Conservation (phyloP, 2,797 vertebrate genomes). For the Sebastes minor region DNA sequence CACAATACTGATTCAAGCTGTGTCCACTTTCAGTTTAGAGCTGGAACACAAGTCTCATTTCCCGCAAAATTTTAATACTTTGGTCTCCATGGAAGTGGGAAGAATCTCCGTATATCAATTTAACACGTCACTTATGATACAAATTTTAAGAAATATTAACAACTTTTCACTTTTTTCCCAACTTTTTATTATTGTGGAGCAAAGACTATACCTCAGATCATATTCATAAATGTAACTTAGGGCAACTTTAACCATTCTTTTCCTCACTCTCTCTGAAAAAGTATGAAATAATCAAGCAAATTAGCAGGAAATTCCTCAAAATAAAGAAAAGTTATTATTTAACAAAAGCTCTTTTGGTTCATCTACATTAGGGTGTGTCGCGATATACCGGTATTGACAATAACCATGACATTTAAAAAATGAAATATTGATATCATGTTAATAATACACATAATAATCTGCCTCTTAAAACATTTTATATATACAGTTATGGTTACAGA, state of each 20-base stretch:
- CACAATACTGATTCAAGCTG: conserved; percentile 47
- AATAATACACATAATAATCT: too few relatives aligned
- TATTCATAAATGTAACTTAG: background rate
- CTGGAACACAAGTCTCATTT: background rate
- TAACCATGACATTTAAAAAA: too few relatives aligned
- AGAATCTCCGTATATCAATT: background rate
- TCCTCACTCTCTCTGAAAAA: background rate
- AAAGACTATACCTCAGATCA: background rate
- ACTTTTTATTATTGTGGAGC: background rate
- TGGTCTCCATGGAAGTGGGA: background rate
- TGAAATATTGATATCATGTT: too few relatives aligned
- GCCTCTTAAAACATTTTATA: too few relatives aligned
- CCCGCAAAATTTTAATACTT: too few relatives aligned
- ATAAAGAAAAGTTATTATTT: background rate
- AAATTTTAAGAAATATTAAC: background rate
- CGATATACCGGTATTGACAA: too few relatives aligned
- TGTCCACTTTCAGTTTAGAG: conserved; percentile 26
- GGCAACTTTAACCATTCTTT: background rate
- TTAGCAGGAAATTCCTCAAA: background rate
- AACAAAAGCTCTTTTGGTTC: background rate
- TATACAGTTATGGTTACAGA: too few relatives aligned
- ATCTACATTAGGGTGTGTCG: background rate
- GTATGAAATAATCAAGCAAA: background rate
- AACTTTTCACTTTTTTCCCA: background rate
- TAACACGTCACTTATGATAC: background rate